A percentile compares a stretch with the other conserved stretches of the same genome.
Evolutionary conservation across 2,797 vertebrate species (phyloP).

Genomic region (Ceryle rudis): DNA sequence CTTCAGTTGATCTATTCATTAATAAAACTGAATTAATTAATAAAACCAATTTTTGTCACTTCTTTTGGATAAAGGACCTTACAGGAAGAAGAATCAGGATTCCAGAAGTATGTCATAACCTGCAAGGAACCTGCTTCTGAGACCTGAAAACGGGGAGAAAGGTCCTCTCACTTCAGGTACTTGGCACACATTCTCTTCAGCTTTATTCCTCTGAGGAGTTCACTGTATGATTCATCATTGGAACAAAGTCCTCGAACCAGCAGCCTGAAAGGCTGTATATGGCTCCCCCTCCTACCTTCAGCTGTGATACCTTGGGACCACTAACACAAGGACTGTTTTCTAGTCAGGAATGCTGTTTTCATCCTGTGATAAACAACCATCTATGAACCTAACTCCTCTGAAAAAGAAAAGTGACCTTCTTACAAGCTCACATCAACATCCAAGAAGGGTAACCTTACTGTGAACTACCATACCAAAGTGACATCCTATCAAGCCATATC

Average conservation of each 20-base stretch:
- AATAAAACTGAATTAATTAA: slow-evolving; percentile 53
- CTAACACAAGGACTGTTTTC: neutral
- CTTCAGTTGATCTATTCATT: slow-evolving; percentile 49
- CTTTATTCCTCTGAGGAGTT: neutral
- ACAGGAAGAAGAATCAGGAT: neutral
- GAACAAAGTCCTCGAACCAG: neutral
- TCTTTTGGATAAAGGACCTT: neutral
- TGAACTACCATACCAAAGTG: neutral
- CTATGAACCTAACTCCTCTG: neutral
- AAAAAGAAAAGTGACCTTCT: neutral
- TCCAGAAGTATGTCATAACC: neutral
- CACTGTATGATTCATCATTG: neutral
- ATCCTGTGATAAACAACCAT: neutral
- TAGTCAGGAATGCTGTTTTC: neutral
- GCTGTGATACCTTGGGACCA: neutral
- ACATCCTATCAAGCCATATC: neutral
- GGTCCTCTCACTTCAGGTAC: neutral
- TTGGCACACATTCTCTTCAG: neutral
- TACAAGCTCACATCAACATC: neutral
- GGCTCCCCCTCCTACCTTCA: neutral
- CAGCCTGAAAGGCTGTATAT: neutral
- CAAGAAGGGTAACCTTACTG: neutral
- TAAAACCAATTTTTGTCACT: slow-evolving; percentile 13
- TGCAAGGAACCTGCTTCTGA: neutral
- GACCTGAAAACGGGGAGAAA: neutral